Conservation (phyloP, 2,888 invertebrate genomes). For the Drosophila neotestacea region DNA sequence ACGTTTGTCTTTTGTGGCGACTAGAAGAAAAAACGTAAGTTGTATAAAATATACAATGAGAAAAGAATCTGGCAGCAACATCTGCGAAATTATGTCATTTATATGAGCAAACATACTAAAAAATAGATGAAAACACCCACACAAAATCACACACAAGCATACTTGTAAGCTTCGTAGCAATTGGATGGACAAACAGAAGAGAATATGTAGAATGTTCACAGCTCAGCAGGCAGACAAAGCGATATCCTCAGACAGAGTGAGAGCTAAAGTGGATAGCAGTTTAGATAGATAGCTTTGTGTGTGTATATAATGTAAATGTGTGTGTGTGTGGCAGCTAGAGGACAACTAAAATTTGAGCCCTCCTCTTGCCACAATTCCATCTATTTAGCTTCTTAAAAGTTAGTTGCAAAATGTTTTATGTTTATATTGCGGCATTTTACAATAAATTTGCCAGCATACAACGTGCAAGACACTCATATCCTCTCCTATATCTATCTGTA, state of each 20-base stretch:
- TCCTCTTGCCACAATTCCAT: constrained; percentile 35
- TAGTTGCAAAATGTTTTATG: constrained; percentile 58
- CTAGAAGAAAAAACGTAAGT: constrained; percentile 64
- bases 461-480: constrained; percentile 30
- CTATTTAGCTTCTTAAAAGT: constrained; percentile 55
- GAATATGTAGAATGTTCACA: constrained; percentile 67
- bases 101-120: constrained; percentile 77
- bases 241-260: constrained; percentile 15
- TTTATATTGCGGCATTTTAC: constrained; percentile 71
- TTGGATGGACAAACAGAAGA: constrained; percentile 68
- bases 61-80: constrained; percentile 61
- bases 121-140: constrained; percentile 68
- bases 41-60: constrained; percentile 64
- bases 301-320: constrained; percentile 4
- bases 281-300: constrained; percentile 48
- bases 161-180: constrained; percentile 33
- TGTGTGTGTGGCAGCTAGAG: constrained; percentile 18
- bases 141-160: not conserved
- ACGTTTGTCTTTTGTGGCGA: constrained; percentile 63
- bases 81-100: constrained; percentile 81
- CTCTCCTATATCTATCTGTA: constrained; percentile 1
- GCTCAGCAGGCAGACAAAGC: constrained; percentile 53
- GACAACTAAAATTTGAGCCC: constrained; percentile 39
- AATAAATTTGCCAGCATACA: constrained; percentile 66
- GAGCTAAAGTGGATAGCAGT: constrained; percentile 40